Percentiles rank a stretch among this genome's conserved stretches.
Conservation (phyloP, 2,113 vertebrate genomes). For the Nipponia nippon region DNA sequence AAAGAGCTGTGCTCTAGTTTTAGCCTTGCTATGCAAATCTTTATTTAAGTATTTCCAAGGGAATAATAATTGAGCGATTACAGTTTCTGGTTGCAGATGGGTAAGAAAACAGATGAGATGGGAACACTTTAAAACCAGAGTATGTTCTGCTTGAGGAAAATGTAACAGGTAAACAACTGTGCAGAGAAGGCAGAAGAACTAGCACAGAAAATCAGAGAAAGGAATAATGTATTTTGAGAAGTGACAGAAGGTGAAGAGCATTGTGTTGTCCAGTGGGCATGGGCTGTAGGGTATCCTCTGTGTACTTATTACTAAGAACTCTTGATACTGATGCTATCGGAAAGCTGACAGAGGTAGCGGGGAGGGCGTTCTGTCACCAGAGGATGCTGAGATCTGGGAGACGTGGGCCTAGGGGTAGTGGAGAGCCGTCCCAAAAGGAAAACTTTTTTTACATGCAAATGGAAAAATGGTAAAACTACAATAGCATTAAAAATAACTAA, state of each 20-base stretch:
- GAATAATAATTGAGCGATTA: neutral
- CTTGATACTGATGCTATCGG: slow-evolving; percentile 6
- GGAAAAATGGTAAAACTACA: neutral
- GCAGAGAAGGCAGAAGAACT: neutral
- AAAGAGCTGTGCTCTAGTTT: neutral
- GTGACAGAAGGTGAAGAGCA: neutral
- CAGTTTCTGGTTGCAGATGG: neutral
- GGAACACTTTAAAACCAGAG: neutral
- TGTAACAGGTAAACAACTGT: neutral
- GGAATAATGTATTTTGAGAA: neutral
- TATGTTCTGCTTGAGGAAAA: neutral
- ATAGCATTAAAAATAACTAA: neutral
- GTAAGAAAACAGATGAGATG: neutral
- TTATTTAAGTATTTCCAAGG: neutral
- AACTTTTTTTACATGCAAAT: neutral
- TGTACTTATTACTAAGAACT: neutral
- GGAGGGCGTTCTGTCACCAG: neutral
- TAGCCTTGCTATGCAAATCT: neutral
- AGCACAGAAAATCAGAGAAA: neutral
- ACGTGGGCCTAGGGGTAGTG: neutral
- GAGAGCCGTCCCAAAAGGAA: neutral
- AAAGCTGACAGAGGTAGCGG: neutral
- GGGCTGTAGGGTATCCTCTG: neutral
- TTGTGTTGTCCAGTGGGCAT: neutral
- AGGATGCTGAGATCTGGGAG: neutral